A percentile compares a stretch with the other conserved stretches of the same genome.
Evolutionary conservation across 2,113 vertebrate genomes (phyloP).

Genomic region (Melanerpes formicivorus): DNA sequence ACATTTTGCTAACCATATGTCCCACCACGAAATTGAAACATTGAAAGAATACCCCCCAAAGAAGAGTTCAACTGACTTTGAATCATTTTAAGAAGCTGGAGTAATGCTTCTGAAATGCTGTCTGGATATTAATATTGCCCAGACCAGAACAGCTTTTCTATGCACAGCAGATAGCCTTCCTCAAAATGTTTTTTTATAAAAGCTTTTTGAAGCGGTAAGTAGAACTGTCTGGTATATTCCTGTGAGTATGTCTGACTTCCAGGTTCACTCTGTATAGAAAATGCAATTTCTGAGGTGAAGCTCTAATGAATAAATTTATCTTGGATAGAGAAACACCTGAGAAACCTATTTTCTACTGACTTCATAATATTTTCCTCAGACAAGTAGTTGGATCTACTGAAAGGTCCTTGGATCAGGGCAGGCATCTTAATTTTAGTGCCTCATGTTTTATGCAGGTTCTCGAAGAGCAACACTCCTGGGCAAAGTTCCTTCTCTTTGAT

Average conservation of each 20-base stretch:
- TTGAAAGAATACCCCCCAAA: neutral
- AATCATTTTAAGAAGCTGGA: neutral
- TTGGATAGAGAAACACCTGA: neutral
- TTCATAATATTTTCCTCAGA: neutral
- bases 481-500: neutral
- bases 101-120: neutral
- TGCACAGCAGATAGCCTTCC: neutral
- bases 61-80: neutral
- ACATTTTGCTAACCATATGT: neutral
- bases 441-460: rapidly evolving
- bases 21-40: neutral
- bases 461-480: neutral
- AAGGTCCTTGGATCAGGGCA: neutral
- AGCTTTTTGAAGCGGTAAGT: neutral
- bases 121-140: neutral
- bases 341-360: neutral
- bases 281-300: neutral
- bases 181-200: neutral
- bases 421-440: neutral
- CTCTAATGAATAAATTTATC: neutral
- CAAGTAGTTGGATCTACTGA: neutral
- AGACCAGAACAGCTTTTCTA: neutral
- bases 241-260: neutral
- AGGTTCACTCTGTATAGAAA: neutral
- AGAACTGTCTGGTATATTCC: neutral